Conservation (phyloP, 2,797 vertebrate species). For the Semotilus atromaculatus region DNA sequence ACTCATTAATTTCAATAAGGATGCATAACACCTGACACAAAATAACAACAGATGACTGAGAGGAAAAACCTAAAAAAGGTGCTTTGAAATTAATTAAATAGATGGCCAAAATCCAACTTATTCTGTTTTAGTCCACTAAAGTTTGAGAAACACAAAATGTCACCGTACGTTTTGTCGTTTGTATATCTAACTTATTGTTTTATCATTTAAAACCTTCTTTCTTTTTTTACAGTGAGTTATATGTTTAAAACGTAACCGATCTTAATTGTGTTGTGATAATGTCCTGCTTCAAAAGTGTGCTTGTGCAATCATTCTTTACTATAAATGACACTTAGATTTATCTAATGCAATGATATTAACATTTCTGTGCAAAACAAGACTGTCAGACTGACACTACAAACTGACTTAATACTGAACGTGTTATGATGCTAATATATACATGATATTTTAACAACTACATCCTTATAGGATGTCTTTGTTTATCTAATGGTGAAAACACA, state of each 20-base stretch:
- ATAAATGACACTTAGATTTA: background rate
- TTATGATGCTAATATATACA: background rate
- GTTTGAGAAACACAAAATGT: background rate
- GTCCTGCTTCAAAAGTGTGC: no score
- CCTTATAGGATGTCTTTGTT: background rate
- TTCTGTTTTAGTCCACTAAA: background rate
- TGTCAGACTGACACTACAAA: background rate
- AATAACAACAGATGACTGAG: background rate
- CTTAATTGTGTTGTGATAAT: background rate
- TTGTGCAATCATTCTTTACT: background rate
- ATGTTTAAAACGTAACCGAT: no score
- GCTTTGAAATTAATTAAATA: background rate
- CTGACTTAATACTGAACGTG: background rate
- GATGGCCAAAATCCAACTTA: background rate
- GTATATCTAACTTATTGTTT: background rate
- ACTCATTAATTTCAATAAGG: background rate
- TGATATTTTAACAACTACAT: background rate
- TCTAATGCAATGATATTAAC: background rate
- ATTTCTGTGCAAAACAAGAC: background rate
- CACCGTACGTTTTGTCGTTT: background rate
- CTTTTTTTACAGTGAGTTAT: no score
- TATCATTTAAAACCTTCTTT: background rate
- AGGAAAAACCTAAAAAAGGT: background rate
- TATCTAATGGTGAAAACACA: background rate
- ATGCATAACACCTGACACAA: slow-evolving; percentile 1